These are phyloP conservation scores for Apis dorsata DNA, from an alignment of 1,140 invertebrate genomes.

Conservation along the genomic window DNA sequence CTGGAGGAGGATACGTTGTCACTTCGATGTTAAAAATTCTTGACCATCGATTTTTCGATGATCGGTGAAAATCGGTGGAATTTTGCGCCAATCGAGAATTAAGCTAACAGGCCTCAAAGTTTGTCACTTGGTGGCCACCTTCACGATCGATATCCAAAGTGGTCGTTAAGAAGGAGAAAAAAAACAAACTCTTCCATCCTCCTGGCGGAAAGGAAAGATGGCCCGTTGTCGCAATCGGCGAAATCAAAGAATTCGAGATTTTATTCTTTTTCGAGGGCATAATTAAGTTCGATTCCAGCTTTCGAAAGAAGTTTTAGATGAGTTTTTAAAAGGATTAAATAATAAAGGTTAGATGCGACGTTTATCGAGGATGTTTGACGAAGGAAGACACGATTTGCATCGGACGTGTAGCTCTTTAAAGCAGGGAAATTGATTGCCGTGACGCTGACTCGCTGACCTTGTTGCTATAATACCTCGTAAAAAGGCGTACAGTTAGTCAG, in stretches of 20 bases:
- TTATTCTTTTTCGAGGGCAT: too few species aligned
- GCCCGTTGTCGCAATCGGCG: too few species aligned
- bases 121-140: constrained; percentile 38
- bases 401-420: not conserved
- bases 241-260: too few species aligned
- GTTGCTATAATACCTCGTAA: constrained; percentile 3
- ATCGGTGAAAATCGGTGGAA: not conserved
- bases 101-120: not conserved
- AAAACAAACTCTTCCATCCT: constrained; percentile 29
- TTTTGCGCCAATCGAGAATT: not conserved
- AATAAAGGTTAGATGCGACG: not conserved
- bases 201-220: not conserved
- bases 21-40: not conserved
- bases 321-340: not conserved
- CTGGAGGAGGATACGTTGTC: not conserved
- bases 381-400: not conserved
- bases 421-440: constrained; percentile 6
- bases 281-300: too few species aligned
- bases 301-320: too few species aligned
- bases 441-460: constrained; percentile 12
- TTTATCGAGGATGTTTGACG: constrained; percentile 1
- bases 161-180: constrained; percentile 37
- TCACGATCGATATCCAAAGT: constrained; percentile 49
- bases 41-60: not conserved
- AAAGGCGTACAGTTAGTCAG: constrained; percentile 15